Base-by-base conservation (phyloP, 2,113 vertebrate genomes). In the Megalops atlanticus region DNA sequence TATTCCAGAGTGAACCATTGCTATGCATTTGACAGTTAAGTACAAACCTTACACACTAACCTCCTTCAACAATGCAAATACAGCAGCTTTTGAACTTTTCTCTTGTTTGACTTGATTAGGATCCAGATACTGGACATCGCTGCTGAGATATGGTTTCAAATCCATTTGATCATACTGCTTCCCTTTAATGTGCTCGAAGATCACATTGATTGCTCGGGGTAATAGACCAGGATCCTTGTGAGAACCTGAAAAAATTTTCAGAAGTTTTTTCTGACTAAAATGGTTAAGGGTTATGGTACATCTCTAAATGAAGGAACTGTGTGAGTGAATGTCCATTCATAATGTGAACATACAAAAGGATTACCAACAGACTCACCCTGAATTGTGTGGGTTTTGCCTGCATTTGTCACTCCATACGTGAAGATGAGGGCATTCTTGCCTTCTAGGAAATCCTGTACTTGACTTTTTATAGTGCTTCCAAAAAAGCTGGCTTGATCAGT, bases 311-410 rank as follows among this genome's bases (percentile, higher is more conserved):
- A 6, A 52, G 76, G 33, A 24, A 52, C n/a, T n/a, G n/a, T n/a
- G n/a, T n/a, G n/a, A n/a, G n/a, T n/a, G n/a, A n/a, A n/a, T n/a
- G n/a, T n/a, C n/a, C n/a, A n/a, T n/a, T n/a, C n/a, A n/a, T n/a
- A n/a, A 40, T 69, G 27, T 10, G 3, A 3, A n/a, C 38, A 33
- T 24, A 45, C 7, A n/a, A 49, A 58, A n/a, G 3, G 5, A 47
- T 11, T 12, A 41, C 31, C 45, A 70, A 40, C 39, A 10, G 3
- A 39, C 40, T 77, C 91, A 95, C 96, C 97, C 94, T 97, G 96
- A 74, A 97, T 94, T 3, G 96, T 98, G 86, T 95, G 95, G 0
- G 96, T 97, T 89, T 98, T 98, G 27, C 97, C 97, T 80, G 96
- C 94, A 38, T 97, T 98, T 35, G 96, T 97, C 24, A 98, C 95